A percentile compares a stretch with the other conserved stretches of the same genome.
Evolutionary conservation across 2,113 vertebrate genomes (phyloP).

Genomic region (Nerophis ophidion): DNA sequence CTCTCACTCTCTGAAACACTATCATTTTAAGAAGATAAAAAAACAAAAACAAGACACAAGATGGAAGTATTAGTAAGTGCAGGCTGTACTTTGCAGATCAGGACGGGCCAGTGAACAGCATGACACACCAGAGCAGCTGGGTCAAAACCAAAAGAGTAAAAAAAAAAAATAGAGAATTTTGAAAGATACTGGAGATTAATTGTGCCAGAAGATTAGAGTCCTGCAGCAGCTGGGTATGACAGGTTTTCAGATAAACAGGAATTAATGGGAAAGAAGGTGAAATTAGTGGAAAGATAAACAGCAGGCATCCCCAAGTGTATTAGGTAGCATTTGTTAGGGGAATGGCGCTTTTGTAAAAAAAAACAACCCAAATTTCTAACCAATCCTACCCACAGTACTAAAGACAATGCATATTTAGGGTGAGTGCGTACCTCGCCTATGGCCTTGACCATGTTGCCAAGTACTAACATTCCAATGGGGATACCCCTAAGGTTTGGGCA

Average conservation of each 20-base stretch:
- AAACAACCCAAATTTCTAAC: conserved; percentile 23
- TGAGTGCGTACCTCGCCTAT: conserved; percentile 99
- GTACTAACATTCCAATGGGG: conserved; percentile 99
- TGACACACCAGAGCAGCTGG: conserved; percentile 92
- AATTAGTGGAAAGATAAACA: conserved; percentile 44
- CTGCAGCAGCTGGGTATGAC: conserved; percentile 20
- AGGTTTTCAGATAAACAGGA: conserved; percentile 37
- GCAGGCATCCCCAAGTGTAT: conserved; percentile 47
- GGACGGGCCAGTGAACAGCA: conserved; percentile 81
- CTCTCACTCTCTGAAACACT: conserved; percentile 29
- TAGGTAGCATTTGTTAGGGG: not conserved
- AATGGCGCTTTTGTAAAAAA: conserved; percentile 3
- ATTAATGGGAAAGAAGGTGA: conserved; percentile 41
- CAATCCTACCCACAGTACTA: conserved; percentile 79
- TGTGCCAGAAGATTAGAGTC: conserved; percentile 30
- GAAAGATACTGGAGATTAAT: conserved; percentile 35
- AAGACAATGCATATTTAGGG: conserved; percentile 61
- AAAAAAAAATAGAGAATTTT: conserved; percentile 9
- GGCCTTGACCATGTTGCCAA: conserved; percentile 99
- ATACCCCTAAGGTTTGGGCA: conserved; percentile 99
- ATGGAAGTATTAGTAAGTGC: conserved; percentile 50
- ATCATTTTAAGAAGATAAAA: conserved; percentile 28
- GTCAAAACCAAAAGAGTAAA: conserved; percentile 37
- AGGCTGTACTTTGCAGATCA: conserved; percentile 40
- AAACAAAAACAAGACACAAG: conserved; percentile 33